A percentile compares a stretch with the other conserved stretches of the same genome.
These are phyloP conservation scores for Aplidium turbinatum DNA, from an alignment of 23 tunicate species.

Conservation along the genomic window DNA sequence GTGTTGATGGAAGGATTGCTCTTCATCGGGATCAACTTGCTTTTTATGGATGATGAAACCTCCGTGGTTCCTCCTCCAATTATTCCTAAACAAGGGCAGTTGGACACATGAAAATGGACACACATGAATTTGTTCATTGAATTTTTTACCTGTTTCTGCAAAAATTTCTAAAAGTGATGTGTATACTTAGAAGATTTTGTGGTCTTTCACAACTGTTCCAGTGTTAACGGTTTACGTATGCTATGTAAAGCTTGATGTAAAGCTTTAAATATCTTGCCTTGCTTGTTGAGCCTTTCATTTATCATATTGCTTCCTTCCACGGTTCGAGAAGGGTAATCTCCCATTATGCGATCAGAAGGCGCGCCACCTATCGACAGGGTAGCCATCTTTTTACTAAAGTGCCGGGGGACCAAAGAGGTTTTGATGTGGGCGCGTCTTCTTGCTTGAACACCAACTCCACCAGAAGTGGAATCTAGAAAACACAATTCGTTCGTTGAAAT, in stretches of 20 bases:
- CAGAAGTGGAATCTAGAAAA: slow-evolving; percentile 78
- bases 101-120: no score
- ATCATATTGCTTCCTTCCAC: not conserved
- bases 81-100: no score
- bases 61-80: no score
- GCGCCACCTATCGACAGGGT: slow-evolving; percentile 59
- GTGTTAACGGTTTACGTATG: no score
- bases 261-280: slow-evolving; percentile 17
- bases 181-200: no score
- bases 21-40: slow-evolving; percentile 28
- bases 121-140: no score
- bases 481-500: no score
- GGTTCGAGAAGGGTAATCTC: slow-evolving; percentile 6
- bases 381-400: slow-evolving; percentile 81
- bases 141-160: no score
- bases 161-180: no score
- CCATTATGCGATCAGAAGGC: slow-evolving; percentile 8
- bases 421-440: slow-evolving; percentile 38
- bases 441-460: slow-evolving; percentile 66
- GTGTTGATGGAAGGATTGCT: slow-evolving; percentile 5
- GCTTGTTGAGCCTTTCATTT: not conserved
- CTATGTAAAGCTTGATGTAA: no score
- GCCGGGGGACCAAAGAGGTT: slow-evolving; percentile 41
- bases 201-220: no score
- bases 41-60: slow-evolving; percentile 72